Percentiles rank a stretch among this genome's conserved stretches.
phyloP scores from a whole-genome alignment of 2,888 invertebrate species.

The Dastarcus helophoroides region DNA sequence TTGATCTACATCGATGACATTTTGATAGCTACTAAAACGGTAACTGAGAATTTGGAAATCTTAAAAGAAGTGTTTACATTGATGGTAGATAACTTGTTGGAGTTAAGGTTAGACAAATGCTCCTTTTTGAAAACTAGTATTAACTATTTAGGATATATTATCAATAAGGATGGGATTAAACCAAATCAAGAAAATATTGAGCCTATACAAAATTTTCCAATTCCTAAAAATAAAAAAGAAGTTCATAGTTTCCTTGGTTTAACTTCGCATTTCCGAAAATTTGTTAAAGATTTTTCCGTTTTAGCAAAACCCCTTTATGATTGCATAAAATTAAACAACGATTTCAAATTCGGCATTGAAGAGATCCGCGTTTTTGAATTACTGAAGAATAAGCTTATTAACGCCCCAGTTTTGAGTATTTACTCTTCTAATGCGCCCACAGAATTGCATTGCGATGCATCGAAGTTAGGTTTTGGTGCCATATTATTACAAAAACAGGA shows the following conservation, averaged over 20 bases:
- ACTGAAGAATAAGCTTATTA: conserved; percentile 15
- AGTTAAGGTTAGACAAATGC: conserved; percentile 16
- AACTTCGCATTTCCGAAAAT: conserved; percentile 22
- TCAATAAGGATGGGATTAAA: conserved; percentile 14
- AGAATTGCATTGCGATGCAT: conserved; percentile 28
- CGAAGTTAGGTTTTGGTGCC: conserved; percentile 22
- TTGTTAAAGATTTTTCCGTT: conserved; percentile 17
- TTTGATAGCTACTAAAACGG: conserved; percentile 8
- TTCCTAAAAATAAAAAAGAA: conserved; percentile 14
- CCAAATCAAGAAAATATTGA: conserved; percentile 11
- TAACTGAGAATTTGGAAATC: conserved; percentile 9
- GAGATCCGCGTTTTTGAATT: conserved; percentile 17
- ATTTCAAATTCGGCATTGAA: conserved; percentile 18
- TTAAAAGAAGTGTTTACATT: conserved; percentile 9
- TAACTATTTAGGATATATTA: conserved; percentile 20
- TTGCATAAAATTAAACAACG: conserved; percentile 15
- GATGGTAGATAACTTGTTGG: conserved; percentile 2
- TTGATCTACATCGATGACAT: conserved; percentile 12
- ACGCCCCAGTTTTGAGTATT: conserved; percentile 21
- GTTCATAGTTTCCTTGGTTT: conserved; percentile 22
- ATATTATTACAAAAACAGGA: conserved; percentile 24
- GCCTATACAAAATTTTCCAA: conserved; percentile 15
- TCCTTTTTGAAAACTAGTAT: conserved; percentile 14
- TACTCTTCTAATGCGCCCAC: conserved; percentile 23
- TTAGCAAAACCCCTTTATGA: conserved; percentile 19